Percentiles rank a stretch among this genome's conserved stretches.
These are phyloP conservation scores for Panurus biarmicus DNA, from an alignment of 2,113 vertebrate species.

Conservation along the genomic window DNA sequence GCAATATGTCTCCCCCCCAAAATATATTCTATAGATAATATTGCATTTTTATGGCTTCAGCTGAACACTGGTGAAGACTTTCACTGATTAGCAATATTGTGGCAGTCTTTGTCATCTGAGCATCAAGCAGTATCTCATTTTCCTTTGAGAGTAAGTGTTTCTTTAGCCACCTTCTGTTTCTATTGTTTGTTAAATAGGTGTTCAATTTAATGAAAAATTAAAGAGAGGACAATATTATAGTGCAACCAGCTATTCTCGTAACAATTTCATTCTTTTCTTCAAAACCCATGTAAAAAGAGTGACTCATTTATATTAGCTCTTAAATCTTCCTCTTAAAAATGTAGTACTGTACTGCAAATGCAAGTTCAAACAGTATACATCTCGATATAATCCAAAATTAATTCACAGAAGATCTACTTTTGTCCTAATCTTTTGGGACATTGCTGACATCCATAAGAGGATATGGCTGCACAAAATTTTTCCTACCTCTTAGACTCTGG, in stretches of 20 bases:
- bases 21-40: not conserved
- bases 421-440: not conserved
- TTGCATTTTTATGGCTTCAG: not conserved
- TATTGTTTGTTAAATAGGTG: not conserved
- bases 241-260: not conserved
- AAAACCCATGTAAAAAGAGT: not conserved
- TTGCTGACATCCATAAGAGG: not conserved
- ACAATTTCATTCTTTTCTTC: not conserved
- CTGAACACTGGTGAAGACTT: not conserved
- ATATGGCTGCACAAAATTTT: not conserved
- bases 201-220: not conserved
- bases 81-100: not conserved
- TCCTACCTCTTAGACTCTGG: not conserved
- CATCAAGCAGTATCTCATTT: not conserved
- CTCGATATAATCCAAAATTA: not conserved
- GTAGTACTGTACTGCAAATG: not conserved
- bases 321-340: not conserved
- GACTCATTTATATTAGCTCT: not conserved
- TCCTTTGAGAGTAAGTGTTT: not conserved
- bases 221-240: not conserved
- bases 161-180: not conserved
- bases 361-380: not conserved
- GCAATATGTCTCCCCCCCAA: not conserved
- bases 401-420: not conserved
- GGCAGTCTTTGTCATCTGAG: not conserved